Percentiles rank a stretch among this genome's conserved stretches.
Conservation (phyloP, 2,888 invertebrate species). For the Agonopterix heracliana region DNA sequence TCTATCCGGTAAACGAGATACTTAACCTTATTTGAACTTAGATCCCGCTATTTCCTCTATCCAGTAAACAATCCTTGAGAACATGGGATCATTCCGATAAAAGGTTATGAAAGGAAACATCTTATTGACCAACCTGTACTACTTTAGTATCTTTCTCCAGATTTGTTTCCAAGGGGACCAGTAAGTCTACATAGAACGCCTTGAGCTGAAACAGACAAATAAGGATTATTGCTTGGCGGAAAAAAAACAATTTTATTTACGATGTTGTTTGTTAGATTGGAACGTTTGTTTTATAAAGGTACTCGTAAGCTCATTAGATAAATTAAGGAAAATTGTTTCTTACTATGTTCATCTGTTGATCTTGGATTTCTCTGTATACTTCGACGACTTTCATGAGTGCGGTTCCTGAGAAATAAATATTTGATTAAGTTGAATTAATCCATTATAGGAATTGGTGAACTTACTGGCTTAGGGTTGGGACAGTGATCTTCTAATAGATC, state of each 20-base stretch:
- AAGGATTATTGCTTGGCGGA: constrained; percentile 3
- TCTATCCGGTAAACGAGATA: constrained; percentile 34
- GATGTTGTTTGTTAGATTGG: too few species aligned
- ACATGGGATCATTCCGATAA: constrained; percentile 34
- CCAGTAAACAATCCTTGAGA: constrained; percentile 49
- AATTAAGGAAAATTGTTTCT: constrained; percentile 58
- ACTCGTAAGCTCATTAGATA: neutral
- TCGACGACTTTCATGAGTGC: constrained; percentile 95
- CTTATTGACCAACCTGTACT: constrained; percentile 82
- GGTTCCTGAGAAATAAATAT: constrained; percentile 77
- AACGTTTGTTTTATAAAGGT: too few species aligned
- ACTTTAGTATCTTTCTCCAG: constrained; percentile 96
- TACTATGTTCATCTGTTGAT: constrained; percentile 96
- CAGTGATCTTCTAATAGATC: too few species aligned
- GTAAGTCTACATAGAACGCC: constrained; percentile 94
- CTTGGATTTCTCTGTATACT: constrained; percentile 95
- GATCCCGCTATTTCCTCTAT: constrained; percentile 31
- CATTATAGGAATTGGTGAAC: too few species aligned
- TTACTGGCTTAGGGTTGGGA: too few species aligned
- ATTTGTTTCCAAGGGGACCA: constrained; percentile 95
- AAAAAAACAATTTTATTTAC: too few species aligned
- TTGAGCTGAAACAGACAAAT: constrained; percentile 82
- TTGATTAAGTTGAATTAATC: neutral
- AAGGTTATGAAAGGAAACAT: constrained; percentile 44
- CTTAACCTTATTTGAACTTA: constrained; percentile 45